Conservation (phyloP, 1,140 invertebrate species). For the Cheumatopsyche charites region DNA sequence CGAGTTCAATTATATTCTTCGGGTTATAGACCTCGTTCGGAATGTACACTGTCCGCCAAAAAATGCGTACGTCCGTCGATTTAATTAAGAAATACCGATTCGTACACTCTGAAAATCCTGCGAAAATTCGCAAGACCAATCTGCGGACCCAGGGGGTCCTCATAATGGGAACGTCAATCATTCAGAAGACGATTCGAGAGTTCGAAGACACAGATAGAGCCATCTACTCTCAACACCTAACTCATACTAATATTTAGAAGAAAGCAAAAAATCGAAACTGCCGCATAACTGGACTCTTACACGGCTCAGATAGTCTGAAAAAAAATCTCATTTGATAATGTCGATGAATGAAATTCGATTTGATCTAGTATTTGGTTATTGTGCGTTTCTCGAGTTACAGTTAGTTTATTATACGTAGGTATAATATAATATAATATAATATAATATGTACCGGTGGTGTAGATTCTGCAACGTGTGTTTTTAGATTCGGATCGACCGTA, state of each 20-base stretch:
- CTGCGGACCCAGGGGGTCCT: slow-evolving; percentile 1
- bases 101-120: slow-evolving; percentile 4
- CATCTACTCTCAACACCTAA: too few species aligned
- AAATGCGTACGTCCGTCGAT: neutral
- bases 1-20: too few species aligned
- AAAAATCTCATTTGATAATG: neutral
- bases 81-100: slow-evolving; percentile 21
- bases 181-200: neutral
- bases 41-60: too few species aligned
- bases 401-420: too few species aligned
- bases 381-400: too few species aligned
- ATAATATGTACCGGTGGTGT: neutral
- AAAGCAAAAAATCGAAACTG: neutral
- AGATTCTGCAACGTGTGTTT: slow-evolving; percentile 5
- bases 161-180: slow-evolving; percentile 19
- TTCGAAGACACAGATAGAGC: slow-evolving; percentile 1
- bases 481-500: neutral
- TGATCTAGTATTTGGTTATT: neutral
- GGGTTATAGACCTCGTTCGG: too few species aligned
- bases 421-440: neutral
- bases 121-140: slow-evolving; percentile 11
- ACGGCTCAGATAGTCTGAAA: neutral
- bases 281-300: neutral
- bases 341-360: slow-evolving; percentile 20
- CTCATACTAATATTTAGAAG: too few species aligned